Conservation (phyloP, 2,797 vertebrate species). For the Graptemys geographica region DNA sequence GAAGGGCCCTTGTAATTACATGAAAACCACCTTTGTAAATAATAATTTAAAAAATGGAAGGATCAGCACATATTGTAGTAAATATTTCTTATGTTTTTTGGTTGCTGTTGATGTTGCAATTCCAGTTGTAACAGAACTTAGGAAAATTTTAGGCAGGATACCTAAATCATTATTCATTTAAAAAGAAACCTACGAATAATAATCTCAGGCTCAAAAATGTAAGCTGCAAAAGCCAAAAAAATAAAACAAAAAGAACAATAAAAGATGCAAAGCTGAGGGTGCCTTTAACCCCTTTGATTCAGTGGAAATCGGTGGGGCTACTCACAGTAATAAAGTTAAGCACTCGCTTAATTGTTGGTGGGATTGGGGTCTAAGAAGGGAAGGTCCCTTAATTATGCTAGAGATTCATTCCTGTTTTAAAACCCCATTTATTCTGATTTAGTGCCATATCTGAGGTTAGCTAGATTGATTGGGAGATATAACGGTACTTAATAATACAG, state of each 20-base stretch:
- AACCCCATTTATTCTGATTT: not conserved
- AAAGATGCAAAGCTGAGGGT: not conserved
- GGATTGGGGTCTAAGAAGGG: not conserved
- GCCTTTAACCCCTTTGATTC: conserved; percentile 14
- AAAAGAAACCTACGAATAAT: conserved; percentile 34
- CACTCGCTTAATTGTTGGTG: not conserved
- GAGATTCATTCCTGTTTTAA: not conserved
- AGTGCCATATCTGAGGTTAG: not conserved
- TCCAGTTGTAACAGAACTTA: conserved; percentile 34
- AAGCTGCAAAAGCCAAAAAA: not conserved
- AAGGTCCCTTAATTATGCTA: not conserved
- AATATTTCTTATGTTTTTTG: conserved; percentile 20
- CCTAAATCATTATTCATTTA: conserved; percentile 37
- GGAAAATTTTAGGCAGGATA: not conserved
- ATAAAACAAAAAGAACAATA: not conserved
- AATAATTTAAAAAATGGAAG: not conserved
- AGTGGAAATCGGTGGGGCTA: not conserved
- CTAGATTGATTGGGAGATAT: not conserved
- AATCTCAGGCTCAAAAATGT: not conserved
- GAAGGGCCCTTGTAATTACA: not conserved
- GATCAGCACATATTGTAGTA: not conserved
- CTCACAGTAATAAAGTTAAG: not conserved
- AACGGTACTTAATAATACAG: not conserved
- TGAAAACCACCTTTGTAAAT: conserved; percentile 2
- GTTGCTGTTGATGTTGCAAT: conserved; percentile 1